phyloP scores from a whole-genome alignment of 2,888 invertebrate genomes.

The Dryobota labecula region DNA sequence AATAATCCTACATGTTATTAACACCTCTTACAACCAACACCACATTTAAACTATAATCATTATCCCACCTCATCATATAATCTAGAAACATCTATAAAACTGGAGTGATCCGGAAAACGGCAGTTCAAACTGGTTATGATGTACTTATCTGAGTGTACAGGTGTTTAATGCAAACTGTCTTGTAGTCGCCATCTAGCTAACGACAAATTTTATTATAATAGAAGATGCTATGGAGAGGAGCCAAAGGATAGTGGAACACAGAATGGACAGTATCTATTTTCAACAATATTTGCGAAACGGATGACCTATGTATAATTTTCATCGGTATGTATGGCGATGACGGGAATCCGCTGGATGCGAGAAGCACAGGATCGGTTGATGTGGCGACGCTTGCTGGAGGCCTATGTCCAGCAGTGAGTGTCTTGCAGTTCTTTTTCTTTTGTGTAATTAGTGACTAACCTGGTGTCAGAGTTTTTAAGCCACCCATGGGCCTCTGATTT shows the following conservation, averaged over 20 bases:
- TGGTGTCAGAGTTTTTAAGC: too few relatives aligned
- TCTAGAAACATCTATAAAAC: constrained; percentile 41
- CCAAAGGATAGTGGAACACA: not conserved
- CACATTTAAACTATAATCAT: constrained; percentile 21
- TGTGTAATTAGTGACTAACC: too few relatives aligned
- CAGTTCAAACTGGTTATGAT: constrained; percentile 48
- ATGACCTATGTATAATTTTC: not conserved
- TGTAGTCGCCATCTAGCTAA: constrained; percentile 43
- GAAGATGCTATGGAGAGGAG: constrained; percentile 19
- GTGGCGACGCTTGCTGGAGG: not conserved
- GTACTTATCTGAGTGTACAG: constrained; percentile 32
- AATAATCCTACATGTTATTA: constrained; percentile 6
- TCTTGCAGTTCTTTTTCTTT: too few relatives aligned
- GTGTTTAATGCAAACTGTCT: constrained; percentile 54
- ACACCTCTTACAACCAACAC: constrained; percentile 16
- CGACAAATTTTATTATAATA: constrained; percentile 59
- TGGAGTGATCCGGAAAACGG: constrained; percentile 39
- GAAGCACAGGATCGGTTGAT: not conserved
- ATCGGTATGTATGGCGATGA: not conserved
- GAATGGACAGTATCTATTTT: constrained; percentile 12
- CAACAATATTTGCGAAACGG: not conserved
- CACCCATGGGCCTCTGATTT: too few relatives aligned
- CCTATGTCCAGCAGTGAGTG: not conserved
- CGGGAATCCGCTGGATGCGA: not conserved
- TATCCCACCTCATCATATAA: constrained; percentile 25